Evolutionary conservation across 2,113 vertebrate species (phyloP), one percentile per base, ranked within the genome.

Genomic region (Odontophorus gujanensis): DNA sequence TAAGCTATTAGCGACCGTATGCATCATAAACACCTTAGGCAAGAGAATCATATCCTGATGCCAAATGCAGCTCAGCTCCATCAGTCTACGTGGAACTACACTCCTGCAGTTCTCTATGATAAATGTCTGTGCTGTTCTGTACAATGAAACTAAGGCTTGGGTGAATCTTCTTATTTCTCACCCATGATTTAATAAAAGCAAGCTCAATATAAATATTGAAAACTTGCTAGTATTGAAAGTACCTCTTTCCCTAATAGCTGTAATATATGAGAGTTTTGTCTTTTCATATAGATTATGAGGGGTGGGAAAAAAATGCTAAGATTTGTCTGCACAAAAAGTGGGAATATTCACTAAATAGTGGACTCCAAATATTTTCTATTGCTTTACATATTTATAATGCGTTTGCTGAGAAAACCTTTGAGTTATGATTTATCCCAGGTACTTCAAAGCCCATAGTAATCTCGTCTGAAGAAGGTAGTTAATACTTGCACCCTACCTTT

Each of bases 191-290:
- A 98, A 98, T 98, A 98, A 98, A 96, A 91, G 95, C 93, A 94
- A 96, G 96, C 93, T 97, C 97, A 90, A 97, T 97, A 97, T 98
- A 98, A 98, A 98, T 98, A 98, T 96, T 97, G 96, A 97, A 97
- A 80, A 81, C 86, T 95, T 93, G 95, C 95, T 97, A 73, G 75
- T 96, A 92, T 87, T 58, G 80, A 93, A 97, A 97, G 93, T 90
- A 89, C 45, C 79, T 95, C 95, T 93, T 83, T 75, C 84, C 83
- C 85, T 81, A 38, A 74, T 51, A 95, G 91, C 87, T 96, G 92
- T 97, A 97, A 97, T 92, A 89, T 68, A 57, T 76, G 92, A 96
- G 84, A 95, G 94, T 82, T 97, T 97, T 95, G 92, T 89, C 87
- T 87, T 72, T 89, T 78, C 90, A 93, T 97, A 98, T 96, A 97